These are phyloP conservation scores for Aplysina aerophoba DNA, from an alignment of 37 sponge, comb jelly and placozoan species.

Conservation along the genomic window DNA sequence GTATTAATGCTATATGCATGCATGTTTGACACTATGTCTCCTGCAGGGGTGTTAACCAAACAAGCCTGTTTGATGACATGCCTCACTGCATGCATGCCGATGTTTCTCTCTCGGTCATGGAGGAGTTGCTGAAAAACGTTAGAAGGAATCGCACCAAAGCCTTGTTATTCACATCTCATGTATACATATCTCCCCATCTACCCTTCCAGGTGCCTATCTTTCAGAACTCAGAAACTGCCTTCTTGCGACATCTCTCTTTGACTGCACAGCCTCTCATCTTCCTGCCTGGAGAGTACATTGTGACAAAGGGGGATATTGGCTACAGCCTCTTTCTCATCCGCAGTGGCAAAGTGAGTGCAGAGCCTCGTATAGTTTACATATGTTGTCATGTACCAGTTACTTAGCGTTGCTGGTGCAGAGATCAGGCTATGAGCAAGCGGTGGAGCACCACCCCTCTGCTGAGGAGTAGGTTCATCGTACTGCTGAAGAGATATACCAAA, in stretches of 20 bases:
- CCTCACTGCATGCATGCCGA: slow-evolving; percentile 74
- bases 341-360: slow-evolving; percentile 51
- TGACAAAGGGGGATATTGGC: slow-evolving; percentile 80
- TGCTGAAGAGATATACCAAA: not conserved
- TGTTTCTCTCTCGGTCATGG: slow-evolving; percentile 53
- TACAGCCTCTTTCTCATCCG: slow-evolving; percentile 61
- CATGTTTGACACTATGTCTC: not conserved
- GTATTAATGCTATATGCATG: too few species aligned
- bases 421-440: slow-evolving; percentile 46
- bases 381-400: too few species aligned
- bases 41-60: slow-evolving; percentile 1
- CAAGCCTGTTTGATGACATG: slow-evolving; percentile 50
- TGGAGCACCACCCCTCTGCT: slow-evolving; percentile 18
- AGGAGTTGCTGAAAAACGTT: slow-evolving; percentile 52
- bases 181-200: not conserved
- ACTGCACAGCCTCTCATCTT: slow-evolving; percentile 72
- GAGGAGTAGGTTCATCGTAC: not conserved
- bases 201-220: slow-evolving; percentile 66
- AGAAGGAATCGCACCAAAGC: not conserved
- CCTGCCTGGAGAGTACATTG: slow-evolving; percentile 72
- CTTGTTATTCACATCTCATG: not conserved
- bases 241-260: slow-evolving; percentile 73
- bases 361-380: too few species aligned
- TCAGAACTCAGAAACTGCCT: slow-evolving; percentile 76
- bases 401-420: slow-evolving; percentile 46